Evolutionary conservation across 2,888 invertebrate species (phyloP), one percentile per base, ranked within the genome.

Genomic region (Prosopocoilus inquinatus): DNA sequence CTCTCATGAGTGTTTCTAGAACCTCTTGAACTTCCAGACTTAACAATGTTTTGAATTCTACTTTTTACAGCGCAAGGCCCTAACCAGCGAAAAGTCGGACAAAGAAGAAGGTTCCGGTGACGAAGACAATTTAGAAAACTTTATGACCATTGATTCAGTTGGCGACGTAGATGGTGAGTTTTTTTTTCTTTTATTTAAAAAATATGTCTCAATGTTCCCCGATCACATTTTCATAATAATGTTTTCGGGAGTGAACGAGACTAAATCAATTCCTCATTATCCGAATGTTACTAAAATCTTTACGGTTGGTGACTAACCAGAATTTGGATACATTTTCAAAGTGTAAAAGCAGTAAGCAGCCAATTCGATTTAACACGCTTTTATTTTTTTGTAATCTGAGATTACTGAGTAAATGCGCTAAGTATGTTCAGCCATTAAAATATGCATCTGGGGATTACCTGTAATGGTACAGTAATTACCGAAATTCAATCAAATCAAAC

Each of bases 111-210:
- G 82, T 12, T 81, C 82, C 11, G 88, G 82, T 51, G 89, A 86
- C 15, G 81, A 80, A 7, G 88, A 88, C 64, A 89, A 90, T 77
- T 80, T 92, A 62, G 91, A 91, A 63, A 90, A 91, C 71, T 92
- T 91, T 71, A 89, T 91, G 82, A 91, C 92, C 1, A 83, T 93
- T n/a, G 92, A 93, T 76, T 91, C 92, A 2, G 90, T 92, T 32
- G 92, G 92, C 5, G 91, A 91, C 75, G 89, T 89, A 16, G 91
- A 91, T 76, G 89, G 87, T 85, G 78, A 78, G 74, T 36, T 13
- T 20, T 46, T 50, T 32, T 20, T 46, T 50, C 13, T 20, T 12
- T 12, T 16, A 13, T 47, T 38, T 36, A 49, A 50, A 50, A 50
- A 36, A 39, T 39, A 33, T 51, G 67, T 66, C 67, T 60, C 57